Conservation (phyloP, 2,113 vertebrate species). For the Rhombomys opimus region DNA sequence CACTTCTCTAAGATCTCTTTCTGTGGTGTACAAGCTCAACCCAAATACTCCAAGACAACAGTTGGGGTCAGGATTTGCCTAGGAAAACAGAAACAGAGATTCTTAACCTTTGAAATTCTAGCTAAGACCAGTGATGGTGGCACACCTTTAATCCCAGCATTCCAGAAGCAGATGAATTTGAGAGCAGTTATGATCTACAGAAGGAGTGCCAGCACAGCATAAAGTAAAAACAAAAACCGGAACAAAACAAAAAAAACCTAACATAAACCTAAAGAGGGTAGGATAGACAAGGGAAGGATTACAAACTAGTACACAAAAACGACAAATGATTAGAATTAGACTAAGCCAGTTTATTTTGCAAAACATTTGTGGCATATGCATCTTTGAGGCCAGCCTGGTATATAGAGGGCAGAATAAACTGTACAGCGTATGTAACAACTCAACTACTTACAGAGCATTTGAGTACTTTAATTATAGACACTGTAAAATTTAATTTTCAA, state of each 20-base stretch:
- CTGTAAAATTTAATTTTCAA: not conserved
- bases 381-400: not conserved
- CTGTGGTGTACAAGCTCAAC: slow-evolving; percentile 96
- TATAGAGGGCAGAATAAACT: not conserved
- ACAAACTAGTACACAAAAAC: not conserved
- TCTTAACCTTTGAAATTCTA: slow-evolving; percentile 13
- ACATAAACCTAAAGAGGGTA: not conserved
- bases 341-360: not conserved
- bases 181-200: too few species aligned
- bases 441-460: not conserved
- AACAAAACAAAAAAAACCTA: too few species aligned
- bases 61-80: slow-evolving; percentile 98
- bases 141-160: too few species aligned
- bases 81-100: slow-evolving; percentile 39
- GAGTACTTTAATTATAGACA: not conserved
- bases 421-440: not conserved
- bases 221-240: too few species aligned
- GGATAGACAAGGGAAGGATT: not conserved
- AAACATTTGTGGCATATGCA: not conserved
- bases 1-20: slow-evolving; percentile 96
- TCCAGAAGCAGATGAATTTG: too few species aligned
- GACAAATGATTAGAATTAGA: not conserved
- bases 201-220: too few species aligned
- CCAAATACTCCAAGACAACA: slow-evolving; percentile 97
- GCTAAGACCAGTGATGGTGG: too few species aligned